Conservation (phyloP, 2,888 invertebrate species). For the Polymixis flavicincta region DNA sequence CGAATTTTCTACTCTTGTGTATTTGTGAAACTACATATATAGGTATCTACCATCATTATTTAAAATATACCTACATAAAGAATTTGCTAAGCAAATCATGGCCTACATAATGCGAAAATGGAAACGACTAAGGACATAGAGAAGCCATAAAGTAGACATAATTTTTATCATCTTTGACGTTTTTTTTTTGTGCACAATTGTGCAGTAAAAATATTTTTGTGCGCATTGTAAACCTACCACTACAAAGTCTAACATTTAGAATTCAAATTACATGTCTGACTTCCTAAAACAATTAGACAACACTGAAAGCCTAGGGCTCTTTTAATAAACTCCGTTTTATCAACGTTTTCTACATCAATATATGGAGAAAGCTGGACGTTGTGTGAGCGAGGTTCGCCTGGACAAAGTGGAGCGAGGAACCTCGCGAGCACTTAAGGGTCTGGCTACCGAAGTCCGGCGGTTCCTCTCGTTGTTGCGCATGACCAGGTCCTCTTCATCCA, state of each 20-base stretch:
- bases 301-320: slow-evolving; percentile 53
- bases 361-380: slow-evolving; percentile 86
- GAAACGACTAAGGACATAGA: slow-evolving; percentile 14
- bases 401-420: slow-evolving; percentile 79
- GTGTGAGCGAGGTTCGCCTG: slow-evolving; percentile 82
- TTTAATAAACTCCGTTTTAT: slow-evolving; percentile 10
- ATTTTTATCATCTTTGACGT: background rate
- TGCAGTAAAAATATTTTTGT: slow-evolving; percentile 49
- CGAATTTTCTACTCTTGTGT: slow-evolving; percentile 40
- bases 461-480: slow-evolving; percentile 81
- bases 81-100: slow-evolving; percentile 31
- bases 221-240: slow-evolving; percentile 41
- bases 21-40: slow-evolving; percentile 52
- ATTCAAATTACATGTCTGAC: slow-evolving; percentile 20
- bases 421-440: slow-evolving; percentile 83
- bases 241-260: slow-evolving; percentile 39
- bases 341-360: slow-evolving; percentile 72
- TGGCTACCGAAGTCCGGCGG: slow-evolving; percentile 77
- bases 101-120: slow-evolving; percentile 13
- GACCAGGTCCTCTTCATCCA: slow-evolving; percentile 76
- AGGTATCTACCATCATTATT: background rate
- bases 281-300: slow-evolving; percentile 49
- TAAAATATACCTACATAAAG: background rate
- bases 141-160: background rate
- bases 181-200: slow-evolving; percentile 40